These are phyloP conservation scores for Grus americana DNA, from an alignment of 2,113 vertebrate genomes.

Conservation along the genomic window DNA sequence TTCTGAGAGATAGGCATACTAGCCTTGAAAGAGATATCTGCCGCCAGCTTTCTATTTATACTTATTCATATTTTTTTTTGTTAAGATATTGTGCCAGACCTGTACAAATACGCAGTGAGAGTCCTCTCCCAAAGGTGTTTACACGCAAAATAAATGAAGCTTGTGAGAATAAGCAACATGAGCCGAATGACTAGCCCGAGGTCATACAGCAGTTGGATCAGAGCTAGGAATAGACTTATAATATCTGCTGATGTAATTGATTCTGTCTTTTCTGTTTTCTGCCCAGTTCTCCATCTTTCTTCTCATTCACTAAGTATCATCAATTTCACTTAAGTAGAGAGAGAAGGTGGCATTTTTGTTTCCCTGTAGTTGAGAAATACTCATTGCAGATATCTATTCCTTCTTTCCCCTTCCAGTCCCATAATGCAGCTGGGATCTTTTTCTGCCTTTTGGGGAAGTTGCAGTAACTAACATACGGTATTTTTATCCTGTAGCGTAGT, in stretches of 20 bases:
- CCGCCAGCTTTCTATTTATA: neutral
- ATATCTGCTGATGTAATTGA: neutral
- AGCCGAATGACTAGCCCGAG: neutral
- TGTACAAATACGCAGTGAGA: neutral
- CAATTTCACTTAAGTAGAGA: neutral
- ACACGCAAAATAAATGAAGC: neutral
- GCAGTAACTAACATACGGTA: neutral
- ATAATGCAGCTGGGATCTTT: neutral
- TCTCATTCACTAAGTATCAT: neutral
- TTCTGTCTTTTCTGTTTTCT: neutral
- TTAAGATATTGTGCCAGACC: neutral
- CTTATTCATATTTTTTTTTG: neutral
- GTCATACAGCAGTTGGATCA: neutral
- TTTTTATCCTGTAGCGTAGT: neutral
- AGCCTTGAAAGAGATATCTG: neutral
- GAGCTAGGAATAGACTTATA: neutral
- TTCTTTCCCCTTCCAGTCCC: neutral
- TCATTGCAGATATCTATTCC: neutral
- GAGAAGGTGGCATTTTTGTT: neutral
- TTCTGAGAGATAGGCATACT: neutral
- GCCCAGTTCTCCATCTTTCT: neutral
- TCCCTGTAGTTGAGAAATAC: neutral
- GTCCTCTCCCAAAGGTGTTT: neutral
- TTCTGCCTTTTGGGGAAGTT: neutral
- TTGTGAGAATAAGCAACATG: neutral